phyloP scores from a whole-genome alignment of 2,888 invertebrate genomes.

The Oscheius myriophilus region DNA sequence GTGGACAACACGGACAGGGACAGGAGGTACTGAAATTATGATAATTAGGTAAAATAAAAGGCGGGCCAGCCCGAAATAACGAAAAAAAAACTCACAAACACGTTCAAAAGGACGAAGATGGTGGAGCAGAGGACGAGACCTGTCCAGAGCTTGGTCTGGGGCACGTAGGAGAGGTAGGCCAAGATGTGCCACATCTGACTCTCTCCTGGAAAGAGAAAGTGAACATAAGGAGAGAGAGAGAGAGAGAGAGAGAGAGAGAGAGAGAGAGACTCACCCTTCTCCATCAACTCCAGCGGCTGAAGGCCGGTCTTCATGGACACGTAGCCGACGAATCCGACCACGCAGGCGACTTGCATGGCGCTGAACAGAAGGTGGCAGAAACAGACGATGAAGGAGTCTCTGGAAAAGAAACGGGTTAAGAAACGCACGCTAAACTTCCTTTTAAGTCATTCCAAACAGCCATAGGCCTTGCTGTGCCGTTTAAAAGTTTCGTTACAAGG shows the following conservation, averaged over 20 bases:
- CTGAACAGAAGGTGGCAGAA: slow-evolving; percentile 56
- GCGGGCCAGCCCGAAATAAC: too few relatives aligned
- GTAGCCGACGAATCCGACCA: slow-evolving; percentile 63
- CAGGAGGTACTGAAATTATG: slow-evolving; percentile 59
- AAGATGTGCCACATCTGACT: slow-evolving; percentile 66
- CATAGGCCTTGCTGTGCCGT: too few relatives aligned
- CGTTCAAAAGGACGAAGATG: slow-evolving; percentile 59
- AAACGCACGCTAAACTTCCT: too few relatives aligned
- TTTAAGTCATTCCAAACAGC: too few relatives aligned
- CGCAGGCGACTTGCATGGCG: slow-evolving; percentile 51
- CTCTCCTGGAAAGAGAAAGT: slow-evolving; percentile 51
- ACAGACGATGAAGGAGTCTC: slow-evolving; percentile 62
- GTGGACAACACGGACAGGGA: slow-evolving; percentile 65
- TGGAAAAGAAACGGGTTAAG: slow-evolving; percentile 32
- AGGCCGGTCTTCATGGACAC: slow-evolving; percentile 60
- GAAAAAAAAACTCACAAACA: slow-evolving; percentile 56
- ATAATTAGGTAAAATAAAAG: neutral
- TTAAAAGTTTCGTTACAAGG: too few relatives aligned
- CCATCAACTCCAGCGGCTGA: slow-evolving; percentile 56
- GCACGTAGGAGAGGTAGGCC: slow-evolving; percentile 63
- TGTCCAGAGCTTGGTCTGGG: slow-evolving; percentile 61
- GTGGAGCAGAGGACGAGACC: slow-evolving; percentile 58
- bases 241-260: too few relatives aligned
- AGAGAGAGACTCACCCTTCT: slow-evolving; percentile 42
- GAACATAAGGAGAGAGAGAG: too few relatives aligned